Evolutionary conservation across 2,113 vertebrate species (phyloP), one percentile per base, ranked within the genome.

Genomic region (Pipra filicauda): DNA sequence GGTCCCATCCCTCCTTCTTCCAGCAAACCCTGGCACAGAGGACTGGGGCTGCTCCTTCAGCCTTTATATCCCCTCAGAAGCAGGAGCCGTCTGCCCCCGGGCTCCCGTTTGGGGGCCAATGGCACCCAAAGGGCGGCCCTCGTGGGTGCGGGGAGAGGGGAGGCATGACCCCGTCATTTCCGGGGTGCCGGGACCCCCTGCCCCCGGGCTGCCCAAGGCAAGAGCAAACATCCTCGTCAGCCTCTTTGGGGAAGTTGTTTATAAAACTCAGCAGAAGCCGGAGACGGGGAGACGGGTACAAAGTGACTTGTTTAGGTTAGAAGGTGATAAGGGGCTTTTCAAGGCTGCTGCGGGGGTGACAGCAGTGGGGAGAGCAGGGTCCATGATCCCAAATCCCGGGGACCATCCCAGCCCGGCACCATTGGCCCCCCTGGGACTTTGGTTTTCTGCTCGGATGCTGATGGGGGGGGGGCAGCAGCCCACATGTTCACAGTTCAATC

Each of bases 231-330:
- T 88, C 93, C 80, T 51, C 3, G 51, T 77, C 91, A 85, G 91
- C 95, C 91, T 48, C 75, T 78, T 85, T 24, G 86, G 84, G 75
- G 33, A 39, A 74, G 43, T 39, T 96, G 95, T 96, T 96, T 95
- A 91, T 41, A 75, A 93, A 93, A 91, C 75, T 93, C 91, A 74
- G 93, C 75, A 69, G 66, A 86, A 82, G 91, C 52, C 3, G 80
- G 95, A 96, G 95, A 78, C 95, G 8, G 33, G 80, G 71, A 95
- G 95, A 85, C 95, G 49, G 93, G 91, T 85, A 88, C 95, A 78
- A 46, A 82, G 75, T 41, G 76, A 27, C 84, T 78, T 95, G 95
- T 95, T 95, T 95, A 93, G 91, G 88, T 95, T 94, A 74, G 1
- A 51, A 35, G 51, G 80, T 31, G 95, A 96, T 96, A 96, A 96